Evolutionary conservation across 2,888 invertebrate genomes (phyloP).

Genomic region (Drosophila mayaguana): DNA sequence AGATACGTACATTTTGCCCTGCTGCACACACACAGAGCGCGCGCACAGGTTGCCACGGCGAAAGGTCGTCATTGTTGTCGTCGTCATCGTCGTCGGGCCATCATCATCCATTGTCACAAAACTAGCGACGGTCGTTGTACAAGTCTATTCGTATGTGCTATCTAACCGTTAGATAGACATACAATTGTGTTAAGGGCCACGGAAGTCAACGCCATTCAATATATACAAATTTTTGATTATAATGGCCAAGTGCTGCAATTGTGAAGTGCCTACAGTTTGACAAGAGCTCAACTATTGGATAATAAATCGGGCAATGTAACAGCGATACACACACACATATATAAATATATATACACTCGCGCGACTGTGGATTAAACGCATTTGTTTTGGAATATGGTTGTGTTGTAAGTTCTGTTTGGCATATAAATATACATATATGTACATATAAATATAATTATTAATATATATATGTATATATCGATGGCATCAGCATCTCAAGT

Average conservation of each 20-base stretch:
- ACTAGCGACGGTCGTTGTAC: slow-evolving; percentile 55
- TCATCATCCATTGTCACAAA: slow-evolving; percentile 12
- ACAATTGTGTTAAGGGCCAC: slow-evolving; percentile 26
- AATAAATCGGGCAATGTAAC: slow-evolving; percentile 19
- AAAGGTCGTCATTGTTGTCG: slow-evolving; percentile 66
- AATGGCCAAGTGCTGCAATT: slow-evolving; percentile 55
- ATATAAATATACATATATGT: neutral
- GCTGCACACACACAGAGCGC: slow-evolving; percentile 47
- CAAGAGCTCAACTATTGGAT: slow-evolving; percentile 37
- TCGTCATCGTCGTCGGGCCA: slow-evolving; percentile 34
- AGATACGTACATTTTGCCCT: slow-evolving; percentile 72
- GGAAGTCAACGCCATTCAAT: slow-evolving; percentile 35
- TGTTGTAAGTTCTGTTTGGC: slow-evolving; percentile 75
- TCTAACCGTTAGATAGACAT: slow-evolving; percentile 38
- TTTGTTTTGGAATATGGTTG: slow-evolving; percentile 80
- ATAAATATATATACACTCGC: neutral
- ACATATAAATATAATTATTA: neutral
- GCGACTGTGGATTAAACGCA: slow-evolving; percentile 52
- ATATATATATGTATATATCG: slow-evolving; percentile 1
- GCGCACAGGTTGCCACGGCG: slow-evolving; percentile 76
- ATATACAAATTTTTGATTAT: slow-evolving; percentile 3
- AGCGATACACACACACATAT: neutral
- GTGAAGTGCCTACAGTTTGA: slow-evolving; percentile 37
- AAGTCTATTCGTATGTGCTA: neutral
- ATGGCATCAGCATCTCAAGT: slow-evolving; percentile 22